phyloP scores from a whole-genome alignment of 1,140 invertebrate species.

The Adoxophyes honmai region DNA sequence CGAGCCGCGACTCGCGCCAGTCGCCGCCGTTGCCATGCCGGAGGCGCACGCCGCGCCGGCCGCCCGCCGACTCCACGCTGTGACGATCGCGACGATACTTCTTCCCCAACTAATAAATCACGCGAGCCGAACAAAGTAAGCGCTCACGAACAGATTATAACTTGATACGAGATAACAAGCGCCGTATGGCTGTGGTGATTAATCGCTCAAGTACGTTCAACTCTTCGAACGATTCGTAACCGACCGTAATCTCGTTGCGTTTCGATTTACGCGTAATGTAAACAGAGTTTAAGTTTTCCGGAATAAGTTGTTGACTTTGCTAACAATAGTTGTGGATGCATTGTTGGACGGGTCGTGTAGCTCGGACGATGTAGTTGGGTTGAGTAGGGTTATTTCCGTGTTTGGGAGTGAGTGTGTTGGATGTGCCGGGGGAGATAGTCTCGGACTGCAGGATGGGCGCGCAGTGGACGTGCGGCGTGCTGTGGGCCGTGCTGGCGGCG shows the following conservation, averaged over 20 bases:
- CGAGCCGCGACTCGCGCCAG: conserved; percentile 35
- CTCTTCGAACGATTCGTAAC: conserved; percentile 47
- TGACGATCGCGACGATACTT: conserved; percentile 57
- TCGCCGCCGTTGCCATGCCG: conserved; percentile 60
- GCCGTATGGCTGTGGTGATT: conserved; percentile 50
- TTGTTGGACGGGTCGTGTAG: conserved; percentile 38
- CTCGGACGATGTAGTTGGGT: conserved; percentile 24
- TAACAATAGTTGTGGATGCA: conserved; percentile 34
- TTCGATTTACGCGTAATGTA: conserved; percentile 62
- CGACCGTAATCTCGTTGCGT: conserved; percentile 52
- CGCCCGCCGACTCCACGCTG: conserved; percentile 37
- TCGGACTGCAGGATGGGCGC: conserved; percentile 38
- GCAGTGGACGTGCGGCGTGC: conserved; percentile 47
- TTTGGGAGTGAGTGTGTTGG: conserved; percentile 34
- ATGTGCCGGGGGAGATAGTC: conserved; percentile 44
- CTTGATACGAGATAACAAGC: conserved; percentile 63
- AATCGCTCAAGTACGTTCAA: conserved; percentile 58
- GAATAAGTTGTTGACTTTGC: conserved; percentile 60
- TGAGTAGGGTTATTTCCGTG: too few species aligned
- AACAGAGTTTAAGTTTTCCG: conserved; percentile 64
- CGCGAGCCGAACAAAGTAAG: conserved; percentile 52
- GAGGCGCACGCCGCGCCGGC: conserved; percentile 45
- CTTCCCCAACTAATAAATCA: conserved; percentile 62
- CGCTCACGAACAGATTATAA: conserved; percentile 61
- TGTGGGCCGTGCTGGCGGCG: conserved; percentile 46